These are phyloP conservation scores for Platerodrilus igneus DNA, from an alignment of 2,888 invertebrate species.

Conservation along the genomic window DNA sequence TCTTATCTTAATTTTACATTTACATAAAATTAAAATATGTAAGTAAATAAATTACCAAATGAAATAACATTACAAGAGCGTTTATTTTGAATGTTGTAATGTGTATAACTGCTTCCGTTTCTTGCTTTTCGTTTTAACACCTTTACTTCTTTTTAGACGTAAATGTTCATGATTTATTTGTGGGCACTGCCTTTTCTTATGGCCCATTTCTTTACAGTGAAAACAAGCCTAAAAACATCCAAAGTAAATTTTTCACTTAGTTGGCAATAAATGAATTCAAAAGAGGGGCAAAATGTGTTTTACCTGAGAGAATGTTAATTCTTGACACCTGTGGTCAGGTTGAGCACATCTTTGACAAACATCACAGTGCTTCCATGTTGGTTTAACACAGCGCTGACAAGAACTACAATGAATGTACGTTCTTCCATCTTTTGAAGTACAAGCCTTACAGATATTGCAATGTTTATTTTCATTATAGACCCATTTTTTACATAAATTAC, in stretches of 20 bases:
- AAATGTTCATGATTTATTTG: conserved; percentile 37
- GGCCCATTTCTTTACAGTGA: conserved; percentile 54
- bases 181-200: conserved; percentile 55
- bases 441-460: conserved; percentile 67
- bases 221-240: conserved; percentile 51
- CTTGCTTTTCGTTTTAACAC: conserved; percentile 14
- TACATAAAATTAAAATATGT: too few relatives aligned
- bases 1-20: too few relatives aligned
- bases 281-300: conserved; percentile 2
- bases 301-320: conserved; percentile 40
- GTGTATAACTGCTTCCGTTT: too few relatives aligned
- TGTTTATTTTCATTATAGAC: conserved; percentile 65
- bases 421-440: conserved; percentile 71
- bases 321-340: conserved; percentile 52
- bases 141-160: conserved; percentile 43
- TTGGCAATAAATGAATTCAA: background rate
- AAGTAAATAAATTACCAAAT: too few relatives aligned
- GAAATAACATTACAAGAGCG: too few relatives aligned
- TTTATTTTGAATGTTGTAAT: too few relatives aligned
- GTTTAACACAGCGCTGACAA: conserved; percentile 77
- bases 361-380: conserved; percentile 74
- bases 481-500: conserved; percentile 68
- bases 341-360: conserved; percentile 64
- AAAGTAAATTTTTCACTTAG: conserved; percentile 35
- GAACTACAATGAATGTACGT: conserved; percentile 63